These are phyloP conservation scores for Leucophenga maculata DNA, from an alignment of 2,888 invertebrate genomes.

Conservation along the genomic window DNA sequence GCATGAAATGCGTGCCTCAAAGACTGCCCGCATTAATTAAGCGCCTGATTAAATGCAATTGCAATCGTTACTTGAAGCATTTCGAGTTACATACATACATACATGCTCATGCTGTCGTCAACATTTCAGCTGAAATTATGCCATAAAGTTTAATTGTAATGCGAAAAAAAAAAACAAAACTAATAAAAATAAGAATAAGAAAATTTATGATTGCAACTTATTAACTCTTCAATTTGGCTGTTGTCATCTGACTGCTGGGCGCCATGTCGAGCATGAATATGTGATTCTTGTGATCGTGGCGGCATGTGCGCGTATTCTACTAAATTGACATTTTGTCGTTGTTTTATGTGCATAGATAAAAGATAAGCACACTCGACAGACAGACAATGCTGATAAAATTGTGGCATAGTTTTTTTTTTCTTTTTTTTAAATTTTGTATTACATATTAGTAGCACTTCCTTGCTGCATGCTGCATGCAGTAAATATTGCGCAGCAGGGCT, in stretches of 20 bases:
- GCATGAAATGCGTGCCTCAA: background rate
- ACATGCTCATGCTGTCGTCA: background rate
- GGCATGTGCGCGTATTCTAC: background rate
- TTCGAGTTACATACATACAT: too few species aligned
- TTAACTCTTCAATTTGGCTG: slow-evolving; percentile 2
- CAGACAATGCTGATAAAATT: background rate
- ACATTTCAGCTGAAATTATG: background rate
- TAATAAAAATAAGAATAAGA: slow-evolving; percentile 2
- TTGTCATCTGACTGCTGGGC: background rate
- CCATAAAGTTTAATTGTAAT: too few species aligned
- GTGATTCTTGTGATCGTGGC: background rate
- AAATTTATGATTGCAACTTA: slow-evolving; percentile 22
- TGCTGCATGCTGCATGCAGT: background rate
- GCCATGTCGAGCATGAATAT: background rate
- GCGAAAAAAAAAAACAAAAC: background rate
- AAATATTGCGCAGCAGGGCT: background rate
- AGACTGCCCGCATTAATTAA: background rate
- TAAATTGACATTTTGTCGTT: background rate
- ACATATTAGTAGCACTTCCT: background rate
- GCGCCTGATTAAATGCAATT: slow-evolving; percentile 1
- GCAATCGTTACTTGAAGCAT: background rate
- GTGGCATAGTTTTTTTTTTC: background rate
- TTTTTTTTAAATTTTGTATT: background rate
- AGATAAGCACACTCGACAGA: background rate
- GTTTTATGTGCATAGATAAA: background rate